These are phyloP conservation scores for Silurus meridionalis DNA, from an alignment of 2,113 vertebrate species.

Conservation along the genomic window DNA sequence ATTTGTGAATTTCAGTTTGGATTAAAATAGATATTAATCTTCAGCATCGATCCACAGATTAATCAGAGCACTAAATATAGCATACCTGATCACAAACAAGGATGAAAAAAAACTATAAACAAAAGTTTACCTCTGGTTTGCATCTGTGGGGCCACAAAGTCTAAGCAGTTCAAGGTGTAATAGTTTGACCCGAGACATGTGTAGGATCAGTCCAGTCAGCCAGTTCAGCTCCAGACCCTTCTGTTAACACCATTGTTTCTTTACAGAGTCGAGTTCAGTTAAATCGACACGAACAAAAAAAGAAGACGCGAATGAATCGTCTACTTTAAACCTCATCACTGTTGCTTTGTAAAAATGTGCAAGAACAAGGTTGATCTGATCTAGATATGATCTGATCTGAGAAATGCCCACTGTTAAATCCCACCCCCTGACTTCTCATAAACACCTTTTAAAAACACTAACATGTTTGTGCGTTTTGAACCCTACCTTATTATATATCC, in stretches of 20 bases:
- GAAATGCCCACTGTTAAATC: not conserved
- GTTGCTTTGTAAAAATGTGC: not conserved
- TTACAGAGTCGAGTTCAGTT: not conserved
- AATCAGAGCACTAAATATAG: not conserved
- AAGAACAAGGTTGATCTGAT: not conserved
- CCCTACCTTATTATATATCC: not conserved
- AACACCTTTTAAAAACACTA: not conserved
- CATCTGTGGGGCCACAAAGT: not conserved
- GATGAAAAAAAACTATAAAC: not conserved
- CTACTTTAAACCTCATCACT: not conserved
- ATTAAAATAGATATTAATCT: not conserved
- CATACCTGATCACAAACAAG: not conserved
- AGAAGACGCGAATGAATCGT: not conserved
- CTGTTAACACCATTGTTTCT: not conserved
- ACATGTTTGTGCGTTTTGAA: not conserved
- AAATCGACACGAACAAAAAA: not conserved
- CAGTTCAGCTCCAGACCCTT: not conserved
- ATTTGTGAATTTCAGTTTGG: too few relatives aligned
- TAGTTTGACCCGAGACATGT: not conserved
- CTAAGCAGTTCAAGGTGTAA: not conserved
- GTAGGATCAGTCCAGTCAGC: not conserved
- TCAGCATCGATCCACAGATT: not conserved
- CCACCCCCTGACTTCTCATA: not conserved
- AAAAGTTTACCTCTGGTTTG: not conserved
- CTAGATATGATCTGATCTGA: not conserved